Conservation (phyloP, 2,888 invertebrate species). For the Hoplodrina ambigua region DNA sequence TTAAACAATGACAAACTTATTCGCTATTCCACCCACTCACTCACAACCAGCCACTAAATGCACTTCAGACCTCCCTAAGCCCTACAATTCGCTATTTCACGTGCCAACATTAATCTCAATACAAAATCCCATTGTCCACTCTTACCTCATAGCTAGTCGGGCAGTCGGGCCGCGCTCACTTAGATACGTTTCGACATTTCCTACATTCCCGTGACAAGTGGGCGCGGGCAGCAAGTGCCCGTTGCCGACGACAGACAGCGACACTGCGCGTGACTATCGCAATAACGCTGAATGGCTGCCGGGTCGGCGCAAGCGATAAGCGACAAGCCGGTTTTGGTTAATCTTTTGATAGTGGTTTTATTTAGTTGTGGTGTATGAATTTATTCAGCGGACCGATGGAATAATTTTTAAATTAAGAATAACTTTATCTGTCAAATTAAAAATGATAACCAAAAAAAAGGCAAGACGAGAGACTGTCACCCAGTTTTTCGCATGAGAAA, state of each 20-base stretch:
- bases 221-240: constrained; percentile 71
- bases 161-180: constrained; percentile 39
- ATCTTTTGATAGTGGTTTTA: not conserved
- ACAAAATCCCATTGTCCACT: constrained; percentile 49
- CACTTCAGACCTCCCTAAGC: too few relatives aligned
- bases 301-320: constrained; percentile 6
- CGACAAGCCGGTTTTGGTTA: not conserved
- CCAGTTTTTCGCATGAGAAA: too few relatives aligned
- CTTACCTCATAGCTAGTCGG: constrained; percentile 44
- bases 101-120: constrained; percentile 25
- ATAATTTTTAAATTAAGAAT: not conserved
- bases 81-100: constrained; percentile 18
- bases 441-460: not conserved
- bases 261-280: constrained; percentile 77
- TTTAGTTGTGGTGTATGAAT: not conserved
- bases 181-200: constrained; percentile 62
- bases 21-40: not conserved
- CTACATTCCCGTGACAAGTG: constrained; percentile 73
- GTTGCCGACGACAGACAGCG: constrained; percentile 69
- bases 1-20: constrained; percentile 4
- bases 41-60: constrained; percentile 7
- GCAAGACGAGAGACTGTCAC: fast-evolving
- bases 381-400: not conserved
- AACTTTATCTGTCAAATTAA: not conserved
- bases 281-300: constrained; percentile 56